Conservation (phyloP, 1,140 invertebrate genomes). For the Coelopa frigida region DNA sequence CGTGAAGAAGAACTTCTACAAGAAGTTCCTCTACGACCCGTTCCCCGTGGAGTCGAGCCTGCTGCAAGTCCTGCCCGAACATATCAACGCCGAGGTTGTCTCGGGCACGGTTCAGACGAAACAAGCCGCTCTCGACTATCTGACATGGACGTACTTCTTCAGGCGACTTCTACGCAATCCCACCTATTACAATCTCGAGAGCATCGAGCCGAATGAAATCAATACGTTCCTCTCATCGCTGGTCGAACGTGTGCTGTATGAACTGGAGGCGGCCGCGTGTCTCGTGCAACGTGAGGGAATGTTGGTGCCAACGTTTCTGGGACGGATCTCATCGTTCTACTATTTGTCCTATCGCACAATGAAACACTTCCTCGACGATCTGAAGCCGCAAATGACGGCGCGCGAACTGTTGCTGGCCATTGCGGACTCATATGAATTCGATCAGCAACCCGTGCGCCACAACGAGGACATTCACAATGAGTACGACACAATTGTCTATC, state of each 20-base stretch:
- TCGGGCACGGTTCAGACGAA: conserved; percentile 89
- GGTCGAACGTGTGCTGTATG: conserved; percentile 68
- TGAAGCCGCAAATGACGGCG: conserved; percentile 58
- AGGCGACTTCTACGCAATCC: conserved; percentile 90
- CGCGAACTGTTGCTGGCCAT: conserved; percentile 75
- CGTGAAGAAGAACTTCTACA: conserved; percentile 98
- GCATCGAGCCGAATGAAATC: conserved; percentile 63
- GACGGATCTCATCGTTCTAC: conserved; percentile 92
- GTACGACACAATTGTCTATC: too few species aligned
- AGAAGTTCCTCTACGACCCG: conserved; percentile 97
- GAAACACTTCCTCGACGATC: conserved; percentile 65
- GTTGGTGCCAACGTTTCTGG: conserved; percentile 75
- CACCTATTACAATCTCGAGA: conserved; percentile 80
- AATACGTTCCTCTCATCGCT: conserved; percentile 68
- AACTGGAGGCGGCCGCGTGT: conserved; percentile 70
- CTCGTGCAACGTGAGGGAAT: conserved; percentile 62
- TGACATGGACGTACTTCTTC: conserved; percentile 99
- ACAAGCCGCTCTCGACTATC: conserved; percentile 92
- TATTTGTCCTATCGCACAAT: conserved; percentile 94
- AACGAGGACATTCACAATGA: conserved; percentile 95
- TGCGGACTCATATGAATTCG: conserved; percentile 84
- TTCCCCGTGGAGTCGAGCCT: conserved; percentile 98
- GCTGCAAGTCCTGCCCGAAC: conserved; percentile 85
- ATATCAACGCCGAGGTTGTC: conserved; percentile 95
- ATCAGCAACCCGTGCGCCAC: conserved; percentile 91